Percentiles rank a stretch among this genome's conserved stretches.
These are phyloP conservation scores for Catharus minimus DNA, from an alignment of 2,113 vertebrate genomes.

Conservation along the genomic window DNA sequence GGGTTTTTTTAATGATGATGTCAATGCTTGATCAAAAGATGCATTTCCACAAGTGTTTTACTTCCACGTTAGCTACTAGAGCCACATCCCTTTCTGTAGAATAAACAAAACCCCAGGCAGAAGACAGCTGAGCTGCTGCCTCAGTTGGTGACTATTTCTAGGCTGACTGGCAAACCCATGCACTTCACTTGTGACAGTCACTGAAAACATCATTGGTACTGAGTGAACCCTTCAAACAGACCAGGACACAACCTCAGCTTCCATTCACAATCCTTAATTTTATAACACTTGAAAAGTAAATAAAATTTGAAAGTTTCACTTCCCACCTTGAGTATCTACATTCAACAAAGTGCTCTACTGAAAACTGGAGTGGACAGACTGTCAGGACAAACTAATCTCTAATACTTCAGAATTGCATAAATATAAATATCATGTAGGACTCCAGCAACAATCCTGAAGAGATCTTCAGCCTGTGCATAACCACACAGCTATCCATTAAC, in stretches of 20 bases:
- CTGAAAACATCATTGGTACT: rapidly evolving
- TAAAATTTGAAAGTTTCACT: background rate
- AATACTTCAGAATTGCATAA: background rate
- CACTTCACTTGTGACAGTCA: background rate
- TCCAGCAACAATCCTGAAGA: background rate
- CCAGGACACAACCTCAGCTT: background rate
- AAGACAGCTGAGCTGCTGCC: background rate
- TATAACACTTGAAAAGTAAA: background rate
- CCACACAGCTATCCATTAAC: background rate
- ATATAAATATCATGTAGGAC: rapidly evolving
- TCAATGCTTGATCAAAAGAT: background rate
- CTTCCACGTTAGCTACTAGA: background rate
- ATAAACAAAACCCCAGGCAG: background rate
- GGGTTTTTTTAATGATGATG: rapidly evolving
- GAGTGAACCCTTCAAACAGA: background rate
- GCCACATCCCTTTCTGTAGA: background rate
- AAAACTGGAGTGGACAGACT: background rate
- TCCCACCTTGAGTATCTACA: background rate
- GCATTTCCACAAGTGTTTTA: background rate
- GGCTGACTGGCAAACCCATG: background rate
- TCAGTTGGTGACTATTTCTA: background rate
- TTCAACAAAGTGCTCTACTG: background rate
- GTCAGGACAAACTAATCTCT: background rate
- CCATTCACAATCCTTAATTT: background rate
- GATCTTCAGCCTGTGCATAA: background rate